Conservation (phyloP, 2,888 invertebrate genomes). For the Dynastes tityus region DNA sequence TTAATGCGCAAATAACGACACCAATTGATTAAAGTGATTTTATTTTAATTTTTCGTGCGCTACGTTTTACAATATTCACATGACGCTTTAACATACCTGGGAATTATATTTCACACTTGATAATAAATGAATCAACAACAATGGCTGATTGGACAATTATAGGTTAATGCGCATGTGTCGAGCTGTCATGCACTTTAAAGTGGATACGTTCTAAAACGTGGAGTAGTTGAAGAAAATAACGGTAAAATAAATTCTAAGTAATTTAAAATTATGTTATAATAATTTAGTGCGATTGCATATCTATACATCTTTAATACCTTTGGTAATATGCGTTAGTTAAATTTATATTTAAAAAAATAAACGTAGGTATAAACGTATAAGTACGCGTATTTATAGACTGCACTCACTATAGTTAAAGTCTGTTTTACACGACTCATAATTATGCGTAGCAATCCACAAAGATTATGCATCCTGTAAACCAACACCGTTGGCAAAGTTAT, state of each 20-base stretch:
- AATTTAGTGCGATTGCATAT: too few relatives aligned
- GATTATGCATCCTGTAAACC: too few relatives aligned
- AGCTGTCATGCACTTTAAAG: constrained; percentile 50
- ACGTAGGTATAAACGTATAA: too few relatives aligned
- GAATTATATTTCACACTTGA: constrained; percentile 66
- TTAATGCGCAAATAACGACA: constrained; percentile 42
- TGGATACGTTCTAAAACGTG: constrained; percentile 42
- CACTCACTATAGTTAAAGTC: too few relatives aligned
- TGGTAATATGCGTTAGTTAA: too few relatives aligned
- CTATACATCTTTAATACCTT: too few relatives aligned
- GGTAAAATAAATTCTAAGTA: not conserved
- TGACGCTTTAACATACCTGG: constrained; percentile 63
- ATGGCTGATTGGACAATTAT: constrained; percentile 71
- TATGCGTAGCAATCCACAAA: too few relatives aligned
- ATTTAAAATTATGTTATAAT: not conserved
- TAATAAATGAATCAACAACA: constrained; percentile 71
- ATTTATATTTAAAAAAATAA: too few relatives aligned
- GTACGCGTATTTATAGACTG: too few relatives aligned
- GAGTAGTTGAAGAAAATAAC: not conserved
- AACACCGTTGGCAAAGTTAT: too few relatives aligned
- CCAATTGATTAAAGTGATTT: constrained; percentile 21
- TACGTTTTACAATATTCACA: constrained; percentile 29
- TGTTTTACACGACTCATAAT: too few relatives aligned
- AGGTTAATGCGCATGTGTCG: constrained; percentile 68
- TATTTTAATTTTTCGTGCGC: constrained; percentile 11